phyloP scores from a whole-genome alignment of 2,113 vertebrate genomes.

The Chelonoidis abingdonii region DNA sequence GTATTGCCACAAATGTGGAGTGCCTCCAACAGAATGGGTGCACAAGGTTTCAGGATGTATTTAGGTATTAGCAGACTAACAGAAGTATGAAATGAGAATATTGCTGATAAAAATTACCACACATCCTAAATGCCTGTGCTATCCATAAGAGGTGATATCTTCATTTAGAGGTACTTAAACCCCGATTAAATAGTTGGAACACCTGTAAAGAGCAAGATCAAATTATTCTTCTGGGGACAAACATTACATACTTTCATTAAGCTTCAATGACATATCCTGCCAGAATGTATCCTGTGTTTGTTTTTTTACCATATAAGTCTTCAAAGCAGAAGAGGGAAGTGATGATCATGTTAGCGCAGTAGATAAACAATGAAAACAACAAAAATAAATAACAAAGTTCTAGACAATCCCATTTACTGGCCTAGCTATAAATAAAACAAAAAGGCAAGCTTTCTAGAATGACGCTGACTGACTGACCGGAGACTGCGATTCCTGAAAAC shows the following conservation, averaged over 20 bases:
- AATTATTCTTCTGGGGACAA: slow-evolving; percentile 32
- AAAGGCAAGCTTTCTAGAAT: not conserved
- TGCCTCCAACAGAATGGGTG: not conserved
- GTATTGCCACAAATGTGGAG: not conserved
- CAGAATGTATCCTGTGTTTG: slow-evolving; percentile 26
- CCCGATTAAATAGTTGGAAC: slow-evolving; percentile 35
- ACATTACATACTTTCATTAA: slow-evolving; percentile 41
- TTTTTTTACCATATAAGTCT: slow-evolving; percentile 8
- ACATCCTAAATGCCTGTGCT: not conserved
- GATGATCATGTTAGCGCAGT: not conserved
- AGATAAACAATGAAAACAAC: slow-evolving; percentile 17
- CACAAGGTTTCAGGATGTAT: not conserved
- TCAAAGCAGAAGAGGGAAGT: slow-evolving; percentile 3
- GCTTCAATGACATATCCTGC: slow-evolving; percentile 38
- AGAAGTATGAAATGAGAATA: not conserved
- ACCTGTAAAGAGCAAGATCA: slow-evolving; percentile 9
- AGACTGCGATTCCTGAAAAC: not conserved
- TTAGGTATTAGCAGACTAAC: not conserved
- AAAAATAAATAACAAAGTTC: not conserved
- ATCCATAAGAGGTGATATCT: not conserved
- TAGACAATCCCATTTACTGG: not conserved
- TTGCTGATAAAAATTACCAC: not conserved
- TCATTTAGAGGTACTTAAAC: slow-evolving; percentile 50
- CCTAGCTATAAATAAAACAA: not conserved
- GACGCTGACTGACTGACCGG: not conserved